Percentiles rank a stretch among this genome's conserved stretches.
Conservation (phyloP, 2,113 vertebrate species). For the Rhagologus leucostigma region DNA sequence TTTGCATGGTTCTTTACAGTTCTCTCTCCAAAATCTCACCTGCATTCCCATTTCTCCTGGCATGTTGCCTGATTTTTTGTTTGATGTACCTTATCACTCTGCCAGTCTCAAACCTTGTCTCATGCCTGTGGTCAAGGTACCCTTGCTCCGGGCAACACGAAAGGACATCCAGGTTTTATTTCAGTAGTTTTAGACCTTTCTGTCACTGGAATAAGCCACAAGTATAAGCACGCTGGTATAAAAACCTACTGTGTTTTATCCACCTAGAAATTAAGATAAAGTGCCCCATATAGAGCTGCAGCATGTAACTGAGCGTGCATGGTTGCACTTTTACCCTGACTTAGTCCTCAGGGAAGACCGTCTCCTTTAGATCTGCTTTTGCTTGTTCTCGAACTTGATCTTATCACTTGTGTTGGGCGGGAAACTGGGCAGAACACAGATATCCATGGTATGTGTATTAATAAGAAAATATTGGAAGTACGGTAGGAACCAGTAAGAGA, state of each 20-base stretch:
- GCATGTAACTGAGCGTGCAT: rapidly evolving
- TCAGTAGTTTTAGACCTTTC: neutral
- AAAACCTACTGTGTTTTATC: neutral
- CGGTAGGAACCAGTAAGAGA: rapidly evolving
- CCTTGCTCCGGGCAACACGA: rapidly evolving
- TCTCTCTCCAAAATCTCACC: neutral
- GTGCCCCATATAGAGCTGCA: neutral
- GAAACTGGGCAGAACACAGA: neutral
- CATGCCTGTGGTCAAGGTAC: neutral
- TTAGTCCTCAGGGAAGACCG: neutral
- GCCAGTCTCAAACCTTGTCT: neutral
- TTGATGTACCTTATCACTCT: neutral
- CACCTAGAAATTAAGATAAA: neutral
- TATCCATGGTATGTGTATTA: rapidly evolving
- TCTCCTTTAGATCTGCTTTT: neutral
- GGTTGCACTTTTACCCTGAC: neutral
- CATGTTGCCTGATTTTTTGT: neutral
- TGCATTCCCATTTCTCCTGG: neutral
- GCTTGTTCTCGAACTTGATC: neutral
- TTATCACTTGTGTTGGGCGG: neutral
- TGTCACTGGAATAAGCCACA: neutral
- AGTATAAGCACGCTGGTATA: neutral
- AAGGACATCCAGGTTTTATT: neutral
- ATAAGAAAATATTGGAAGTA: neutral
- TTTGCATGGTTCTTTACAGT: neutral